Evolutionary conservation across 2,797 vertebrate species (phyloP).

Genomic region (Anguilla anguilla): DNA sequence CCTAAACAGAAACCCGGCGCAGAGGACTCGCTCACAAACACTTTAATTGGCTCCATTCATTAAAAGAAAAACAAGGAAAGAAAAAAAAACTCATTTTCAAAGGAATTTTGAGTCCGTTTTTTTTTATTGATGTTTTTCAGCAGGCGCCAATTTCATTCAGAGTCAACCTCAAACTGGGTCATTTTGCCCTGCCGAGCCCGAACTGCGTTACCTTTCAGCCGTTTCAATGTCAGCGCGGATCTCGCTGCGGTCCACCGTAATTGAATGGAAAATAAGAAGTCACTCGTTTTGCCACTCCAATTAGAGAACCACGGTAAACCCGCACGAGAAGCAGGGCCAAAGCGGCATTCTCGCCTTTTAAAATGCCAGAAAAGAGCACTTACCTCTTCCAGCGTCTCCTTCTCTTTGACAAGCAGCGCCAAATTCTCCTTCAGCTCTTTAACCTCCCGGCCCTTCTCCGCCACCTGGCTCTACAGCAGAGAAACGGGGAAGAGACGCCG

Average conservation of each 20-base stretch:
- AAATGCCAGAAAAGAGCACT: slow-evolving; percentile 56
- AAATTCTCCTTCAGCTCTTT: slow-evolving; percentile 83
- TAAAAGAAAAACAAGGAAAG: slow-evolving; percentile 54
- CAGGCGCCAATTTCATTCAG: slow-evolving; percentile 77
- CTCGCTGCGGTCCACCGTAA: slow-evolving; percentile 72
- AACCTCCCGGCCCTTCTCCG: slow-evolving; percentile 88
- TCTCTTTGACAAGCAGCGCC: slow-evolving; percentile 77
- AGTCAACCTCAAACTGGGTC: slow-evolving; percentile 78
- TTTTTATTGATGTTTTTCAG: slow-evolving; percentile 69
- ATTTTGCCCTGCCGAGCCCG: slow-evolving; percentile 66
- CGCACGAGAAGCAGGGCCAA: slow-evolving; percentile 52
- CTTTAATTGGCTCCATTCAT: slow-evolving; percentile 68
- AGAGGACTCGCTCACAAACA: slow-evolving; percentile 20
- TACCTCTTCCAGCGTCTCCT: slow-evolving; percentile 82
- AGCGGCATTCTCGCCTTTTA: slow-evolving; percentile 45
- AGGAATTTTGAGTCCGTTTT: slow-evolving; percentile 56
- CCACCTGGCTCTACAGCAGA: slow-evolving; percentile 81
- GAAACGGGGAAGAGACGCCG: slow-evolving; percentile 3
- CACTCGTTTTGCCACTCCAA: slow-evolving; percentile 72
- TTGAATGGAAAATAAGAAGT: slow-evolving; percentile 79
- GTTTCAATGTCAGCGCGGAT: slow-evolving; percentile 62
- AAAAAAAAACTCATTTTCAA: slow-evolving; percentile 59
- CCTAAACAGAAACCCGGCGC: slow-evolving; percentile 42
- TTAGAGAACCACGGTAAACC: slow-evolving; percentile 73
- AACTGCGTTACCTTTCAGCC: slow-evolving; percentile 61